Base-by-base conservation (phyloP, 2,888 invertebrate species). In the Tetanocera ferruginea region DNA sequence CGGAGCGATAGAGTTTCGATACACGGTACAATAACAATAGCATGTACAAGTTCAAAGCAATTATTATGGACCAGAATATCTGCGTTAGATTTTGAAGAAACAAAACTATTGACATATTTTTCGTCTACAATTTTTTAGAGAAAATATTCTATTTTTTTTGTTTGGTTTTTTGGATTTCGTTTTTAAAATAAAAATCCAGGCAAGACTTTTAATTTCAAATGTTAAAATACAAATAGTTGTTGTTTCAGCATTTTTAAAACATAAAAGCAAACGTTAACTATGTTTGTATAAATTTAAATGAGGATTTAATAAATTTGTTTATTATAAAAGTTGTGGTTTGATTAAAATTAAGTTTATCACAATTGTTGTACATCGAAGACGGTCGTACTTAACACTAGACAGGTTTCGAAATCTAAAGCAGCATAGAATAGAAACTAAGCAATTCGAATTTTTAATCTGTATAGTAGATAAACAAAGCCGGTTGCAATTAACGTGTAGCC, bases 401-500 rank as follows among this genome's bases (percentile, higher is more conserved):
- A 23, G 9, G 23, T 43, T 43, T 43, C 14, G 43, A 11, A 43
- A 14, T 43, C 1, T 2, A 37, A 37, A 37, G 8, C 37, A 37
- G 1, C 4, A 57, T 3, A 19, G 23, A 9, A 25, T 14, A 25
- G 3, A 64, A 11, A 31, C 76, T 80, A 88, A 8, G 86, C 88
- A 74, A 88, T 83, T 67, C 87, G 83, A 76, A 87, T 84, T 17
- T 82, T 77, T 69, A 81, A 81, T 3, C 81, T 83, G 74, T 84
- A 84, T 5, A 88, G 77, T 17, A 85, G 14, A 82, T 85, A 87
- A 31, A 86, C 83, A n/a, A 83, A 37, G 23, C 82, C 80, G 3
- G 79, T 76, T 25, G 84, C 82, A 37, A 89, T 60, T 23, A 92
- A 84, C 92, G 93, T 93, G 84, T 95, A 94, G 17, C 89, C 57